Evolutionary conservation across 2,797 vertebrate genomes (phyloP).

Genomic region (Rhadinocentrus ornatus): DNA sequence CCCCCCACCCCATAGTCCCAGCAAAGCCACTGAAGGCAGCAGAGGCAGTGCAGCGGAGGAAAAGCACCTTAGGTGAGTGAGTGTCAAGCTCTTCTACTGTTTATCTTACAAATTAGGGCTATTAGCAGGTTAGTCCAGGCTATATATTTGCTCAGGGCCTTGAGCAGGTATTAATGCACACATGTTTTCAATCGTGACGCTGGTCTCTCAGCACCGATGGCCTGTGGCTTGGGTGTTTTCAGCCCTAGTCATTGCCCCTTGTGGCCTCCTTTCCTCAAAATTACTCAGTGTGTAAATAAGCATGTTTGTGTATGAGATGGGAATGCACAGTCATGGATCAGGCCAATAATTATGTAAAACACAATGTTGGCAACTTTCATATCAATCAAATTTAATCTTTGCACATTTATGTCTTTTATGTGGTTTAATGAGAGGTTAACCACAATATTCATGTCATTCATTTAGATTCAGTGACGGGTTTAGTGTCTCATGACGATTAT

Average conservation of each 20-base stretch:
- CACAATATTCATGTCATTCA: constrained; percentile 8
- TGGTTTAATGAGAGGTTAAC: constrained; percentile 20
- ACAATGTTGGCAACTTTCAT: constrained; percentile 2
- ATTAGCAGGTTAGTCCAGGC: constrained; percentile 75
- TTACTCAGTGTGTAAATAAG: constrained; percentile 8
- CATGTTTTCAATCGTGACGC: constrained; percentile 71
- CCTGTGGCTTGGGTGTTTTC: constrained; percentile 54
- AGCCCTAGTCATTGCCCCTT: constrained; percentile 35
- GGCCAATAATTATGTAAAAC: background rate
- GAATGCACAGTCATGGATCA: background rate
- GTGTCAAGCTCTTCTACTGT: constrained; percentile 74
- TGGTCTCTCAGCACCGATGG: constrained; percentile 42
- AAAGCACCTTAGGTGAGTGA: constrained; percentile 73
- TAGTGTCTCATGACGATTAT: background rate
- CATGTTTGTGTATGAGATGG: constrained; percentile 22
- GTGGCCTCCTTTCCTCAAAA: constrained; percentile 40
- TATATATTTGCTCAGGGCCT: constrained; percentile 51
- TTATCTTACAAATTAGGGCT: constrained; percentile 80
- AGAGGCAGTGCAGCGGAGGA: constrained; percentile 61
- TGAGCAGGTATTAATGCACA: constrained; percentile 72
- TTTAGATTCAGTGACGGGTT: constrained; percentile 17
- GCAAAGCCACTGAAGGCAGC: constrained; percentile 49
- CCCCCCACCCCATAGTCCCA: constrained; percentile 42
- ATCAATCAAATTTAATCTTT: constrained; percentile 2
- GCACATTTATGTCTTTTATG: background rate